phyloP scores from a whole-genome alignment of 2,113 vertebrate species.

The Hyla sarda region DNA sequence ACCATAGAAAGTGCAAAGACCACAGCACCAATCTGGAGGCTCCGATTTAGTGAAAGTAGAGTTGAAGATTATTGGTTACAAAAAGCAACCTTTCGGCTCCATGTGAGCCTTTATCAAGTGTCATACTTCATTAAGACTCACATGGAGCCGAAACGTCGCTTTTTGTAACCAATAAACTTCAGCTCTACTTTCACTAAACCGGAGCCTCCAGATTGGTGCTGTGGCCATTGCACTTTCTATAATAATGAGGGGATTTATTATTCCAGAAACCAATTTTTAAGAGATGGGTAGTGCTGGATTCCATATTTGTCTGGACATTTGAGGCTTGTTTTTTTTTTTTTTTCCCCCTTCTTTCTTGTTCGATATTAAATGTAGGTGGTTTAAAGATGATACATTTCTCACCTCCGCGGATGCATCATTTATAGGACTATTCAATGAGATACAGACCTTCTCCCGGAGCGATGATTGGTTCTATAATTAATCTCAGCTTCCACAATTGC shows the following conservation, averaged over 20 bases:
- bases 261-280: neutral
- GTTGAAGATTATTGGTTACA: too few species aligned
- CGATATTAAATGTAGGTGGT: neutral
- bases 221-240: neutral
- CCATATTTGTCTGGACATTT: neutral
- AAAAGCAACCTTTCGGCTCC: too few species aligned
- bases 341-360: too few species aligned
- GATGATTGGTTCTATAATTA: slow-evolving; percentile 27
- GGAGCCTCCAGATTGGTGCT: too few species aligned
- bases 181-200: too few species aligned
- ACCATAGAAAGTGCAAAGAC: too few species aligned
- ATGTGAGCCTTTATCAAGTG: too few species aligned
- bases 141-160: too few species aligned
- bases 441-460: neutral
- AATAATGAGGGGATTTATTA: slow-evolving; percentile 14
- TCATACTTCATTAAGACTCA: too few species aligned
- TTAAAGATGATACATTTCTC: neutral
- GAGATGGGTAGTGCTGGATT: neutral
- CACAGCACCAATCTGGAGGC: too few species aligned
- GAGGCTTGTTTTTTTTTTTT: slow-evolving; percentile 6
- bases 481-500: neutral
- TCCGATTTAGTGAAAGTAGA: too few species aligned
- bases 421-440: neutral
- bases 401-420: slow-evolving; percentile 6
- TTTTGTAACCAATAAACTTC: too few species aligned